phyloP scores from a whole-genome alignment of 2,888 invertebrate genomes.

The Xanthorhoe designata region DNA sequence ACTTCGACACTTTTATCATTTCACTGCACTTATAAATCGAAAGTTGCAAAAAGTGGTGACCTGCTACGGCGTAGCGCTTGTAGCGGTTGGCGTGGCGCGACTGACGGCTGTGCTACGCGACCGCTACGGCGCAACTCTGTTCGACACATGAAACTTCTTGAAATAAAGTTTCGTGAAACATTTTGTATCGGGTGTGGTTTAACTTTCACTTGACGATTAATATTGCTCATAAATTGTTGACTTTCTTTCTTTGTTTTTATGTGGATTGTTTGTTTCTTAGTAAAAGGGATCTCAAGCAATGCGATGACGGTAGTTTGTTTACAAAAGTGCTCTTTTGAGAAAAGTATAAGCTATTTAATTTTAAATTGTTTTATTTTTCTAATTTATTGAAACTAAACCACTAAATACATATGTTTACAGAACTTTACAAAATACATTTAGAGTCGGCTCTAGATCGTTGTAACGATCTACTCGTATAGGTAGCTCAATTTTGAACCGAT shows the following conservation, averaged over 20 bases:
- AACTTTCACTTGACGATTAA: conserved; percentile 45
- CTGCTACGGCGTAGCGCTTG: conserved; percentile 65
- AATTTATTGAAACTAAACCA: too few species aligned
- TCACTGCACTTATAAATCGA: conserved; percentile 48
- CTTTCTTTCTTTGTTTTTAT: conserved; percentile 34
- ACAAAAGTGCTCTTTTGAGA: too few species aligned
- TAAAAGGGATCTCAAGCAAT: conserved; percentile 25
- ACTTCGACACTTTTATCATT: conserved; percentile 53
- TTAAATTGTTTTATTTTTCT: conserved; percentile 2
- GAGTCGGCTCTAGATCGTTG: too few species aligned
- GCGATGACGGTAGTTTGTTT: not conserved
- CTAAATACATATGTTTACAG: too few species aligned
- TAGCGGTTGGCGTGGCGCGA: conserved; percentile 67
- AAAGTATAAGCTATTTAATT: not conserved
- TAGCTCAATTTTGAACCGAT: too few species aligned
- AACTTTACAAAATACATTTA: too few species aligned
- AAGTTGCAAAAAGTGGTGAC: conserved; percentile 52
- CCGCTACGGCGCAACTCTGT: conserved; percentile 70
- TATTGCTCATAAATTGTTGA: conserved; percentile 37
- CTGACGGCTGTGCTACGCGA: conserved; percentile 63
- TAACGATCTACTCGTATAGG: too few species aligned
- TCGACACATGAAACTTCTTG: conserved; percentile 55
- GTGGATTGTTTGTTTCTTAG: conserved; percentile 34
- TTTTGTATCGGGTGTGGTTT: conserved; percentile 49
- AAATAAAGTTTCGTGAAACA: conserved; percentile 55